Evolutionary conservation across 2,888 invertebrate genomes (phyloP), one percentile per base, ranked within the genome.

Genomic region (Amphipoea lucens): DNA sequence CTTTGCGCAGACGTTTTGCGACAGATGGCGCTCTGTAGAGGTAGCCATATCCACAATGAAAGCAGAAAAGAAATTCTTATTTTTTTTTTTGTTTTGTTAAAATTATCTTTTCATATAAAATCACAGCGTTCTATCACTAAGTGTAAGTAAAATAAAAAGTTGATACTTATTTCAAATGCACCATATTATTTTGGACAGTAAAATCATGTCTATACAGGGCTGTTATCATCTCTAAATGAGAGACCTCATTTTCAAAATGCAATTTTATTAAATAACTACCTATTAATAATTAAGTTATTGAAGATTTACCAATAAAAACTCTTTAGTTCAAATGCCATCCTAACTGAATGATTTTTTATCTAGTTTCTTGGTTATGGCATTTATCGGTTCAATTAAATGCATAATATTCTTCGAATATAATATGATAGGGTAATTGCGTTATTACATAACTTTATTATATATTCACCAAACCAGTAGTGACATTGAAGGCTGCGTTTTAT

Each of bases 401-500:
- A 51, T 48, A 81, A 67, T 67, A 68, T 63, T 54, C 36, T 45
- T 48, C 11, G 54, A 62, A 73, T 71, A 45, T 67, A 60, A 45
- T 67, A 60, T 63, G 62, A 77, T 76, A 79, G 70, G 42, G 77
- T 83, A 81, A 81, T 80, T 75, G 68, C 74, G 78, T 62, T 78
- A 82, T 87, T 83, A 86, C 84, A 75, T 85, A 81, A 82, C 77
- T 78, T 84, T 87, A 87, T 91, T 90, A 90, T 90, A 80, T 91
- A 92, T 92, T 91, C 91, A 84, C 82, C 87, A 89, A 93, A 93
- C 91, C 89, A 90, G 92, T 91, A 90, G 78, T 94, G 94, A 90
- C 94, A 95, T 95, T 95, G 94, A 93, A 88, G 84, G 86, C 75
- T 88, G 81, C 72, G 87, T 87, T 93, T 94, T 94, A 92, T 94